Conservation (phyloP, 2,113 vertebrate genomes). For the Hydrolagus affinis region DNA sequence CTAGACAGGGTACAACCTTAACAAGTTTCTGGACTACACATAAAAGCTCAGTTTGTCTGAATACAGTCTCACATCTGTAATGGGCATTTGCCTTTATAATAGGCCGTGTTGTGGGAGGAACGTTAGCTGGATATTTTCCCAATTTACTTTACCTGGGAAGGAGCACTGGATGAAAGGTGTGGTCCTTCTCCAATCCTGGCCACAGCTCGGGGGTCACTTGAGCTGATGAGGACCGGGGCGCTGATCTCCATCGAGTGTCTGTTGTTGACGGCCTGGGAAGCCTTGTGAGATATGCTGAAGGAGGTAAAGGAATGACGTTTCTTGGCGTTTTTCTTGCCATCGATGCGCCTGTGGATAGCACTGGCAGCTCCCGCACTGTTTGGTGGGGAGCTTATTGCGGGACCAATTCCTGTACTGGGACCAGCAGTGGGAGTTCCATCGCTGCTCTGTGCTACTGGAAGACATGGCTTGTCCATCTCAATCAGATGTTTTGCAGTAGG, state of each 20-base stretch:
- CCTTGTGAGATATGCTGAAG: constrained; percentile 84
- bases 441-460: constrained; percentile 50
- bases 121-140: not conserved
- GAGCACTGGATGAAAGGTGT: constrained; percentile 66
- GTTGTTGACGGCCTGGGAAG: constrained; percentile 78
- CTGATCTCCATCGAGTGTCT: constrained; percentile 98
- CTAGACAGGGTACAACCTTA: no score
- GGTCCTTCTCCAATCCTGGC: constrained; percentile 78
- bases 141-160: constrained; percentile 59
- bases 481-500: constrained; percentile 93
- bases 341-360: constrained; percentile 64
- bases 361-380: constrained; percentile 53
- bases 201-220: constrained; percentile 81
- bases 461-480: constrained; percentile 81
- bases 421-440: constrained; percentile 56
- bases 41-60: not conserved
- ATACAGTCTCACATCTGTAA: not conserved
- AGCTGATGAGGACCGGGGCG: constrained; percentile 90
- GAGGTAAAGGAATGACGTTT: constrained; percentile 94
- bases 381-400: constrained; percentile 48
- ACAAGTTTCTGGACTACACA: no score
- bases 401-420: constrained; percentile 48
- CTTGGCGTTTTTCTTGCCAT: constrained; percentile 94
- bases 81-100: not conserved
- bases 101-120: not conserved